These are phyloP conservation scores for Alcedo quadribrachys DNA, from an alignment of 2,797 vertebrate genomes.

Conservation along the genomic window DNA sequence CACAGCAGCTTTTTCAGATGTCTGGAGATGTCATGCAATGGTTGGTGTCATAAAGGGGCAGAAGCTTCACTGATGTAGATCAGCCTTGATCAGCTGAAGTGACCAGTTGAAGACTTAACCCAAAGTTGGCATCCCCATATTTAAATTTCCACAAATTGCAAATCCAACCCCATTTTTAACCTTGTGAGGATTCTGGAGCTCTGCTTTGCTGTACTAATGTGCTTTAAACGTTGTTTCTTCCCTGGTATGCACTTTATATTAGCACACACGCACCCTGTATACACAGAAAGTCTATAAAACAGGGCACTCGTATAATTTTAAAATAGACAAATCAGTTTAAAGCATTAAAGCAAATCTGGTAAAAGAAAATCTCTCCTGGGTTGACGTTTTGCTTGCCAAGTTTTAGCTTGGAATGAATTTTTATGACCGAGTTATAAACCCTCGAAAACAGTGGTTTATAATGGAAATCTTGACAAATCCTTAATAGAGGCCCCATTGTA, in stretches of 20 bases:
- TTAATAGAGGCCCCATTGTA: slow-evolving; percentile 71
- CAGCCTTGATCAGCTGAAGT: not conserved
- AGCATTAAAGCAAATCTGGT: slow-evolving; percentile 67
- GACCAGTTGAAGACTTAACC: not conserved
- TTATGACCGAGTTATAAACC: slow-evolving; percentile 68
- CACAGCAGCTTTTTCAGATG: no score
- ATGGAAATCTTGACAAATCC: slow-evolving; percentile 75
- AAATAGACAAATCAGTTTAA: slow-evolving; percentile 71
- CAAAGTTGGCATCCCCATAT: not conserved
- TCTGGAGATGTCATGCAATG: no score
- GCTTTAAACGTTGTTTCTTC: slow-evolving; percentile 24
- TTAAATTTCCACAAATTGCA: not conserved
- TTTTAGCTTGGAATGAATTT: slow-evolving; percentile 66
- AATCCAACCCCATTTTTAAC: not conserved
- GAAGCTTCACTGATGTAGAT: not conserved
- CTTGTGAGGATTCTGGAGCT: not conserved
- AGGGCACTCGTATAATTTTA: slow-evolving; percentile 62
- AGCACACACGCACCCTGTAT: slow-evolving; percentile 41
- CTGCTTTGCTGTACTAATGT: not conserved
- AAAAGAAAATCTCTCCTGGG: slow-evolving; percentile 66
- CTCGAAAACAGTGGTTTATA: slow-evolving; percentile 64
- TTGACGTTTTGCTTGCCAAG: slow-evolving; percentile 65
- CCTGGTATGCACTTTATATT: not conserved
- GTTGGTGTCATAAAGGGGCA: not conserved
- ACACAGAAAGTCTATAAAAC: slow-evolving; percentile 64